Evolutionary conservation across 2,888 invertebrate species (phyloP), one percentile per base, ranked within the genome.

Genomic region (Sialis fuliginosa): DNA sequence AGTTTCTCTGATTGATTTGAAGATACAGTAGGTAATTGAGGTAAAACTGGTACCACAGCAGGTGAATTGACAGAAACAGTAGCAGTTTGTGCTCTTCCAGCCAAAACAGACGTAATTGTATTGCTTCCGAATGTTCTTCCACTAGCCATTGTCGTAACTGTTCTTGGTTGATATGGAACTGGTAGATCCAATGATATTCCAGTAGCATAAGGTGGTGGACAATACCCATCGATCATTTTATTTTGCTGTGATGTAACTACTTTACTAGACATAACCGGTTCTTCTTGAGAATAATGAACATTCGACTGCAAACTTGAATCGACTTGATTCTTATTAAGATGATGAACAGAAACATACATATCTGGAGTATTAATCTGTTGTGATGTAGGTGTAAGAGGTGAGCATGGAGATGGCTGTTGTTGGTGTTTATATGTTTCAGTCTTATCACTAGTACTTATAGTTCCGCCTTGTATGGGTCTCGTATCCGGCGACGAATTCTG

Each of bases 381-480:
- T 10, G 47, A 42, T n/a, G 33, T 12, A 10, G 42, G 22, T 10
- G 47, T 42, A 9, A 35, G 39, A 40, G 69, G 63, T 33, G 75
- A 75, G 3, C 77, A 75, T n/a, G 77, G 76, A 1, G 77, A 73
- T 2, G 74, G 69, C 3, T 51, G 51, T 4, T 65, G 67, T 50
- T 62, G 67, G 45, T 69, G 53, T 1, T 65, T 67, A 50, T 78
- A 78, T 4, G 72, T 67, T 0, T 82, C 79, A 42, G 84, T 81
- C 37, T 83, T 82, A 56, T 84, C 80, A 60, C 86, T 87, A 0
- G 87, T 87, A 54, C 86, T 87, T 7, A 88, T 82, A 1, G 86
- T 81, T 1, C 86, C 87, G 5, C 85, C 87, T 61, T 88, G 87
- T 49, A 86, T 85, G 0, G 87, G 87, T 55, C 81, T 72, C 32